Percentiles rank a stretch among this genome's conserved stretches.
Conservation (phyloP, 37 sponge, comb jelly and placozoan genomes). For the Mnemiopsis leidyi region DNA sequence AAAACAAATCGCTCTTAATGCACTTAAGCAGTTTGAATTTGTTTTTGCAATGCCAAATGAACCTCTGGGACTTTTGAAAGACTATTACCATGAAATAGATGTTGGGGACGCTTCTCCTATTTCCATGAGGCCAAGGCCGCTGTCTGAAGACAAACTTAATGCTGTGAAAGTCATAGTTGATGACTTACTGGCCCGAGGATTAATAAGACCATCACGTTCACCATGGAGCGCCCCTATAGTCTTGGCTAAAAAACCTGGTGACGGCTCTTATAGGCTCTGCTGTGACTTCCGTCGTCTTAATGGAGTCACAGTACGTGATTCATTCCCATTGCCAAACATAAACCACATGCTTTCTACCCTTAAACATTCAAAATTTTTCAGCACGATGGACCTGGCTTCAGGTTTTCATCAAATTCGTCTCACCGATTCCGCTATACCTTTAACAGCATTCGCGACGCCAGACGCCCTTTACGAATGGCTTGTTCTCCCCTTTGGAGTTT, state of each 20-base stretch:
- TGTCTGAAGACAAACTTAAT: background rate
- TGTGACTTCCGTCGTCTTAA: conserved; percentile 70
- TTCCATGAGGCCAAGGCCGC: background rate
- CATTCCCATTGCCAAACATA: conserved; percentile 70
- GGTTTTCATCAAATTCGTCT: conserved; percentile 69
- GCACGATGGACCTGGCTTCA: conserved; percentile 68
- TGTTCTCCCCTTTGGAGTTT: conserved; percentile 69
- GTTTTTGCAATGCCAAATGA: background rate
- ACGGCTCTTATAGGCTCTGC: conserved; percentile 55
- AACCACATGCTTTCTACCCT: conserved; percentile 67
- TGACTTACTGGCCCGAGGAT: conserved; percentile 63
- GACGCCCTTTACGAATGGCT: conserved; percentile 62
- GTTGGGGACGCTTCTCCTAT: background rate
- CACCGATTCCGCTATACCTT: conserved; percentile 4
- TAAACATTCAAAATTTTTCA: conserved; percentile 66
- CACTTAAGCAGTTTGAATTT: background rate
- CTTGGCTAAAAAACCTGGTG: conserved; percentile 50
- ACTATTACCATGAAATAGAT: background rate
- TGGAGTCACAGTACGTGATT: conserved; percentile 64
- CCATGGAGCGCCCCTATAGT: conserved; percentile 71
- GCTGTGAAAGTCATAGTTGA: background rate
- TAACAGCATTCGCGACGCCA: conserved; percentile 69
- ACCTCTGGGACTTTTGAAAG: conserved; percentile 8
- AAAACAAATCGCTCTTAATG: background rate
- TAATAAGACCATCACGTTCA: conserved; percentile 68